Base-by-base conservation (phyloP, 2,888 invertebrate species). In the Helleia helle region DNA sequence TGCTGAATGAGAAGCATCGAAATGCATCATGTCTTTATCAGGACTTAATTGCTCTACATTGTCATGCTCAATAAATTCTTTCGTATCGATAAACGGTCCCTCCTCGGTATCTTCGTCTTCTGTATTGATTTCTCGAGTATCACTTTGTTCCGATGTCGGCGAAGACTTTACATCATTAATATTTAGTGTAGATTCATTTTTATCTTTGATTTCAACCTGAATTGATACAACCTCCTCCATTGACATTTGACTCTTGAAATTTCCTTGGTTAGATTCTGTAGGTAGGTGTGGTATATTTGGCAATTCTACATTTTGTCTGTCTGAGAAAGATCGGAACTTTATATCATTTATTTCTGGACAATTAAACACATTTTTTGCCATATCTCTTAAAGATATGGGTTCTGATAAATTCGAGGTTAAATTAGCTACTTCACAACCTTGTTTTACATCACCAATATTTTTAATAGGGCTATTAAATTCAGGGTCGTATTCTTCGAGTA, bases 21-120 rank as follows among this genome's bases (percentile, higher is more conserved):
- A 71, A 37, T 70, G 59, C 56, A 71, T 69, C 61, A 70, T 63
- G 44, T 79, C 69, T 25, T 50, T 50, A 40, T 64, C 62, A 24
- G 59, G 60, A 34, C 43, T 46, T 36, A 63, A 56, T 27, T 62
- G 59, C 15, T 58, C 46, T 5, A 60, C 45, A 54, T 72, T 69
- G 3, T 66, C 59, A 34, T 28, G 38, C 7, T 61, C 59, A 30
- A 49, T 44, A 6, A 60, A 48, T 41, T 76, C 71, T n/a, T 73
- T 72, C 7, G 51, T 52, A 56, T 81, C 81, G 4, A 81, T 51
- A 46, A 81, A 80, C 9, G 83, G 81, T 6, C n/a, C n/a, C n/a
- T n/a, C n/a, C n/a, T 71, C 49, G 4, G 83, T 84, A 48, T 84
- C 83, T 57, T 83, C 83, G 46, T 80, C 77, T 60, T 84, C 83